Percentiles rank a stretch among this genome's conserved stretches.
phyloP scores from a whole-genome alignment of 2,797 vertebrate species.

The Podarcis lilfordi region DNA sequence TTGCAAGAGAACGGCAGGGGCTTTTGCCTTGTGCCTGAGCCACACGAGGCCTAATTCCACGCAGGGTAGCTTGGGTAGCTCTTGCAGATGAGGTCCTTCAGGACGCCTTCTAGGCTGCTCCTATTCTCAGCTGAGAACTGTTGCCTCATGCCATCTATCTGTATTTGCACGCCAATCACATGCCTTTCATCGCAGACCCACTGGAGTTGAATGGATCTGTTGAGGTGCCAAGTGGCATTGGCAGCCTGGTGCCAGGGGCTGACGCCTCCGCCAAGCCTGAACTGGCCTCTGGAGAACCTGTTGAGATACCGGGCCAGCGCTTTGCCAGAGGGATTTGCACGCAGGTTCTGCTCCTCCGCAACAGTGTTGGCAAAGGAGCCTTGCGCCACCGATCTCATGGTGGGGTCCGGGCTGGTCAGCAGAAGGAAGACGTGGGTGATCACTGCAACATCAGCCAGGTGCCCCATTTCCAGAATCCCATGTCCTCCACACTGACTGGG shows the following conservation, averaged over 20 bases:
- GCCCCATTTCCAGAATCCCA: not conserved
- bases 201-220: rapidly evolving
- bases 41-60: not conserved
- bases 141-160: not conserved
- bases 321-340: rapidly evolving
- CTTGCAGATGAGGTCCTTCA: not conserved
- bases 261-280: rapidly evolving
- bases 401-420: not conserved
- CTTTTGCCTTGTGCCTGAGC: too few species aligned
- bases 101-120: not conserved
- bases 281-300: rapidly evolving
- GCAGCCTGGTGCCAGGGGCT: not conserved
- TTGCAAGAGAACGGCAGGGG: too few species aligned
- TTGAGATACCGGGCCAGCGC: not conserved
- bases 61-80: not conserved
- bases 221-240: not conserved
- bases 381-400: not conserved
- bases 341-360: rapidly evolving
- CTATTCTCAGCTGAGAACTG: not conserved
- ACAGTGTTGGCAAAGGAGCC: rapidly evolving
- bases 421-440: not conserved
- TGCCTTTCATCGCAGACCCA: not conserved
- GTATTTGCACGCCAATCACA: not conserved
- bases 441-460: not conserved
- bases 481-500: rapidly evolving